A percentile compares a stretch with the other conserved stretches of the same genome.
Conservation (phyloP, 2,797 vertebrate genomes). For the Podarcis siculus region DNA sequence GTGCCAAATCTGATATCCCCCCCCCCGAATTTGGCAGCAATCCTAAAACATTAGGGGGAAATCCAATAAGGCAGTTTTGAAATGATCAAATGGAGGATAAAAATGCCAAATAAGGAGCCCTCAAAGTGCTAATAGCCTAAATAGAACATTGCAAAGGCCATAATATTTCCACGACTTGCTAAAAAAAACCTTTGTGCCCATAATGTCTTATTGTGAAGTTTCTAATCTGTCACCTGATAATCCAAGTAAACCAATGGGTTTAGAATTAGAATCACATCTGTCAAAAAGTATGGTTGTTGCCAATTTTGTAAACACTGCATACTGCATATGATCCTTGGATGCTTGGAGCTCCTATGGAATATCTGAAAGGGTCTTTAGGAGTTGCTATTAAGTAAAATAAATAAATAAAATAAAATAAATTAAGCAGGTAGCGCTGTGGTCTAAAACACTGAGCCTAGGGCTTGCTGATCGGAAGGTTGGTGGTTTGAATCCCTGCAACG, state of each 20-base stretch:
- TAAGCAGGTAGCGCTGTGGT: no score
- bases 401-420: no score
- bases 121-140: slow-evolving; percentile 9
- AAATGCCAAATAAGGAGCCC: not conserved
- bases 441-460: no score
- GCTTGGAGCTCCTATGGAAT: not conserved
- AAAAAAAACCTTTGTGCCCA: not conserved
- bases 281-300: not conserved
- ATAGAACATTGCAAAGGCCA: not conserved
- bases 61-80: not conserved
- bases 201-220: not conserved
- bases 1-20: not conserved
- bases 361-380: not conserved
- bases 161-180: slow-evolving; percentile 23
- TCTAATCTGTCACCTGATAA: not conserved
- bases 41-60: not conserved
- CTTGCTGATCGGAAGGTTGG: no score
- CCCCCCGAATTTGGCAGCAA: not conserved
- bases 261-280: not conserved
- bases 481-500: no score
- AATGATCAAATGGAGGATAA: not conserved
- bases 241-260: not conserved
- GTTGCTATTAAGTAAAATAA: not conserved
- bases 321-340: not conserved
- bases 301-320: not conserved